phyloP scores from a whole-genome alignment of 2,888 invertebrate species.

The Cepaea hortensis region DNA sequence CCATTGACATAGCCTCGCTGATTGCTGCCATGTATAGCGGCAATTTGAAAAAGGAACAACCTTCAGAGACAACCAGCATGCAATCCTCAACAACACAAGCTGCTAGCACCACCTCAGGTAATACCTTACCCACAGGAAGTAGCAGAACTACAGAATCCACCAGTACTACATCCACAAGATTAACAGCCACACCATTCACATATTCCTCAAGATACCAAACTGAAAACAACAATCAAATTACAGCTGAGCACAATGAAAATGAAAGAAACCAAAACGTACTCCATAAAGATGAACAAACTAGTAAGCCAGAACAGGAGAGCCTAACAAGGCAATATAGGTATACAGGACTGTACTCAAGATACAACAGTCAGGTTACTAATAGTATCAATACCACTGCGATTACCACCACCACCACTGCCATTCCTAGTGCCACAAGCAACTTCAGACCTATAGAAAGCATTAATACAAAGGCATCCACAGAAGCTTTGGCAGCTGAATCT shows the following conservation, averaged over 20 bases:
- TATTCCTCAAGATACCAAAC: too few species aligned
- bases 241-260: too few species aligned
- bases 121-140: neutral
- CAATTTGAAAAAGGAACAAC: neutral
- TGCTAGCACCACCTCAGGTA: neutral
- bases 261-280: too few species aligned
- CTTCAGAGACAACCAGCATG: neutral
- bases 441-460: neutral
- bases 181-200: neutral
- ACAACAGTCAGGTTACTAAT: neutral
- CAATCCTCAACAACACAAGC: neutral
- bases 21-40: constrained; percentile 42
- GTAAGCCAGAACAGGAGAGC: too few species aligned
- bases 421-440: neutral
- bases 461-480: too few species aligned
- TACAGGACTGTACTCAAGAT: too few species aligned
- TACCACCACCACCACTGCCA: neutral
- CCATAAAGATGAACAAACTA: too few species aligned
- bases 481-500: neutral
- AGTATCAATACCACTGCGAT: neutral
- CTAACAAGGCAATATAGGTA: too few species aligned
- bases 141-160: neutral
- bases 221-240: too few species aligned
- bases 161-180: neutral
- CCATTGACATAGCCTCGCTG: constrained; percentile 32